These are phyloP conservation scores for Sinopyrophorus schimmeli DNA, from an alignment of 2,888 invertebrate species.

Conservation along the genomic window DNA sequence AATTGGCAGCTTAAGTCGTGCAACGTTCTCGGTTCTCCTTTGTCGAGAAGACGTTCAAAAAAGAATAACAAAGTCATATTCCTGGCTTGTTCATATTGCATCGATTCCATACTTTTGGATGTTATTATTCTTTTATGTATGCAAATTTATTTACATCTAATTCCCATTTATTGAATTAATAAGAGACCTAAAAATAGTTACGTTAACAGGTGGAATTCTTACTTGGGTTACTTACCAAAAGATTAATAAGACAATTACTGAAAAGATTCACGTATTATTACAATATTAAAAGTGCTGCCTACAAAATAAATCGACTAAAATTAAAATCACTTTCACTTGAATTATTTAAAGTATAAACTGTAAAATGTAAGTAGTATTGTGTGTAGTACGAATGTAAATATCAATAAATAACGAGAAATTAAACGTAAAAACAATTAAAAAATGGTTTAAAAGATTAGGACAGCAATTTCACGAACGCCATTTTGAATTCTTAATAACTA, in stretches of 20 bases:
- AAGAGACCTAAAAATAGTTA: too few species aligned
- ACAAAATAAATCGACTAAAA: too few species aligned
- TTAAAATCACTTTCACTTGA: too few species aligned
- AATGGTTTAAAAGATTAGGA: constrained; percentile 43
- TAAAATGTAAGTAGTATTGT: too few species aligned
- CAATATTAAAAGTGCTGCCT: too few species aligned
- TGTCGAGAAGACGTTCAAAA: constrained; percentile 96
- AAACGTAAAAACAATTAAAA: constrained; percentile 37
- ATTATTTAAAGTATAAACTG: too few species aligned
- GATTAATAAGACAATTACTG: too few species aligned
- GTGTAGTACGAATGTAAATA: constrained; percentile 14
- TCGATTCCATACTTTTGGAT: constrained; percentile 76
- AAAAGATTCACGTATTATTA: too few species aligned
- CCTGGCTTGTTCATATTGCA: constrained; percentile 91
- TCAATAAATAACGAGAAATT: constrained; percentile 26
- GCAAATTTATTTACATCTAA: background rate
- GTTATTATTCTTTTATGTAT: constrained; percentile 2
- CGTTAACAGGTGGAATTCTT: too few species aligned
- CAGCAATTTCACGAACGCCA: constrained; percentile 54
- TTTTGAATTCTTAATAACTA: constrained; percentile 52
- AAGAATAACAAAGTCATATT: constrained; percentile 98
- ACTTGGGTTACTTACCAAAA: too few species aligned
- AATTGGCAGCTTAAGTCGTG: constrained; percentile 99
- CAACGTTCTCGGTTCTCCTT: constrained; percentile 91
- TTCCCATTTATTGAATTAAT: background rate